Base-by-base conservation (phyloP, 2,888 invertebrate genomes). In the Phyto melanocephala region DNA sequence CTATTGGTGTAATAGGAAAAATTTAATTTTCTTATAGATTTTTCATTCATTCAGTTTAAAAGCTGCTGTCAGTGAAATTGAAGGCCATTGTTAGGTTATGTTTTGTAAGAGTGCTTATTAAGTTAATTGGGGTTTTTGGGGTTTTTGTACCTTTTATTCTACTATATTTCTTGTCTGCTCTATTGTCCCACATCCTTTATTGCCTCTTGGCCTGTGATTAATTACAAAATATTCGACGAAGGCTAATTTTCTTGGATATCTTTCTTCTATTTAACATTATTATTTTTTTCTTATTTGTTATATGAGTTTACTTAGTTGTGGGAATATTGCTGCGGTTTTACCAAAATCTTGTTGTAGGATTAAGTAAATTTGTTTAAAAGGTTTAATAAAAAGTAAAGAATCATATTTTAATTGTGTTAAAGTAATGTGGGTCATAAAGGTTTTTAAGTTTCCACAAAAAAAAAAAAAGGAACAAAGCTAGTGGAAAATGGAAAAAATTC, bases 71-170 rank as follows among this genome's bases (percentile, higher is more conserved):
- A 45, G 54, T 28, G 28, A 24, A 28, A 17, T 68, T 35, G 13
- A 68, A 67, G 76, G 60, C 72, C 77, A 52, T 81, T 71, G 71
- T 81, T 58, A 60, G 67, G 72, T 56, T 67, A 45, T 77, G 56
- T 74, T 81, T 74, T 74, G 56, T 63, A 78, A 68, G 58, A 74
- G 62, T 75, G 68, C 67, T 76, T 82, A 78, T 84, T 84, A 76
- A 84, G 84, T 84, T 84, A 85, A 85, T 85, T 85, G 82, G 80
- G 81, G 84, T 77, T 81, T 85, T 81, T 83, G 70, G 54, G 74
- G 58, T 79, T 77, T 70, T 65, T n/a, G 11, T 54, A 24, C 6
- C 37, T 28, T 67, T 62, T 52, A 10, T 47, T 54, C 35, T 22
- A 2, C 17, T 15, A 15, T 47, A 3, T 22, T 40, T 50, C 65